These are phyloP conservation scores for Aurelia aurita complex sp. Pacific DNA, from an alignment of 30 jellyfish, hydroid and myxozoan species.

Conservation along the genomic window DNA sequence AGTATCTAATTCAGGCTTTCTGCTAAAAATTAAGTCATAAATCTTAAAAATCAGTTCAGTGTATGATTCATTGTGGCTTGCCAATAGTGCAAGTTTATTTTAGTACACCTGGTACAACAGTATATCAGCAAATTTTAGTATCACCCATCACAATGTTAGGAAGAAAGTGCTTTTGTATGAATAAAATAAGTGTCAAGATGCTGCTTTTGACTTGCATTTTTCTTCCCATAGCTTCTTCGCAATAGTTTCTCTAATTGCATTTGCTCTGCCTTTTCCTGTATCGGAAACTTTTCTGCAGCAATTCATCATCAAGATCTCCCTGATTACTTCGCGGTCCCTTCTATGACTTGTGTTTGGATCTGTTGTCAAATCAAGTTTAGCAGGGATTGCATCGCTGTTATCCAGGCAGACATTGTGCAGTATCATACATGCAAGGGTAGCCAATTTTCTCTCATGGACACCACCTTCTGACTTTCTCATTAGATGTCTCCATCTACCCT, in stretches of 20 bases:
- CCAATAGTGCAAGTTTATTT: too few relatives aligned
- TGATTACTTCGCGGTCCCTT: conserved; percentile 33
- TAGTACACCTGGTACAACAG: too few relatives aligned
- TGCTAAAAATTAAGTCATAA: too few relatives aligned
- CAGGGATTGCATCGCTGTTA: conserved; percentile 50
- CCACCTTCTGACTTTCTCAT: conserved; percentile 64
- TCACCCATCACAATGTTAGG: too few relatives aligned
- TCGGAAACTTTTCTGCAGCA: conserved; percentile 4
- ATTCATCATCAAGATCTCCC: conserved; percentile 34
- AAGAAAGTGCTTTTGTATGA: too few relatives aligned
- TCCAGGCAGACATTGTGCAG: conserved; percentile 68
- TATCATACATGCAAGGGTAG: conserved; percentile 70
- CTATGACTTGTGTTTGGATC: conserved; percentile 50
- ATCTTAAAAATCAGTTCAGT: too few relatives aligned
- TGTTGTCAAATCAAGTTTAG: conserved; percentile 37
- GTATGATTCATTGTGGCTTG: too few relatives aligned
- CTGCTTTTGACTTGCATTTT: background rate
- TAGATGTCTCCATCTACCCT: conserved; percentile 65
- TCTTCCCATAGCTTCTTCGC: conserved; percentile 13
- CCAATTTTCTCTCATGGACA: conserved; percentile 45
- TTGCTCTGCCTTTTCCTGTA: background rate
- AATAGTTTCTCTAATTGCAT: conserved; percentile 9
- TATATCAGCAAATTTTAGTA: too few relatives aligned
- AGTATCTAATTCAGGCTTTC: too few relatives aligned
- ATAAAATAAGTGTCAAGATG: too few relatives aligned